A percentile compares a stretch with the other conserved stretches of the same genome.
Evolutionary conservation across 2,797 vertebrate genomes (phyloP).

Genomic region (Acanthurus leucopareius): DNA sequence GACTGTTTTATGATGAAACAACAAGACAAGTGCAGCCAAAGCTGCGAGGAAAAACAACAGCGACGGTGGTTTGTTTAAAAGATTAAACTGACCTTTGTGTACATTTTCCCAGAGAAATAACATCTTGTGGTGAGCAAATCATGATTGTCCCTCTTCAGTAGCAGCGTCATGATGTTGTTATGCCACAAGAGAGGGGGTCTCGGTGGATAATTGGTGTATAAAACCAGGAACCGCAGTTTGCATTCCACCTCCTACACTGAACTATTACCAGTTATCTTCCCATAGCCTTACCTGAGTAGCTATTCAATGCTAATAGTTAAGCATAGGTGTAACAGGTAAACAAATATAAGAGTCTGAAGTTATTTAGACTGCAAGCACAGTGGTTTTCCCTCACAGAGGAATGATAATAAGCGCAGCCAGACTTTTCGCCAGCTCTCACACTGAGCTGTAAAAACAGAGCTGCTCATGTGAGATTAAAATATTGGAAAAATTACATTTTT

Average conservation of each 20-base stretch:
- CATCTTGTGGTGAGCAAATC: constrained; percentile 5
- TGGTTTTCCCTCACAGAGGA: too few species aligned
- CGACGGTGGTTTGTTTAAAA: neutral
- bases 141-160: neutral
- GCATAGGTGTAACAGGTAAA: neutral
- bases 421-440: too few species aligned
- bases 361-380: too few species aligned
- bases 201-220: neutral
- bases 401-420: too few species aligned
- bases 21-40: constrained; percentile 6
- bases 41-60: neutral
- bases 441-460: too few species aligned
- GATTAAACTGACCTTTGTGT: neutral
- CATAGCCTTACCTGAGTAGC: neutral
- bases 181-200: neutral
- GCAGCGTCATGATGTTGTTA: neutral
- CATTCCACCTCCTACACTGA: neutral
- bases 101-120: neutral
- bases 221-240: neutral
- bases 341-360: neutral
- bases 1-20: constrained; percentile 19
- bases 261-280: neutral
- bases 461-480: too few species aligned
- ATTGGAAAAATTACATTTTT: too few species aligned
- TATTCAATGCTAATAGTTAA: neutral